Evolutionary conservation across 2,888 invertebrate species (phyloP).

Genomic region (Choristoneura rosaceana): DNA sequence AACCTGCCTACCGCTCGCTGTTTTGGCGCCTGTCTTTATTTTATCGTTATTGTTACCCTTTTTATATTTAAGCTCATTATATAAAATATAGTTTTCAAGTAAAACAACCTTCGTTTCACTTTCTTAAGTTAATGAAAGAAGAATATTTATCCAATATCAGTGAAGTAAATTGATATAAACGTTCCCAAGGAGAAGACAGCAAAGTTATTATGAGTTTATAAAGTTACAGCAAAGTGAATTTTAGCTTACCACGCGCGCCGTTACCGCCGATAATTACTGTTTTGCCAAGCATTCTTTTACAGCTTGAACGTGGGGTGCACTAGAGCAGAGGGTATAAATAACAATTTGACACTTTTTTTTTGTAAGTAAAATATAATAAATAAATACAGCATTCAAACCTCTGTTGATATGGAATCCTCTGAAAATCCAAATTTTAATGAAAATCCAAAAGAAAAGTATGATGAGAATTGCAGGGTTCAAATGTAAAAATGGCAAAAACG

Average conservation of each 20-base stretch:
- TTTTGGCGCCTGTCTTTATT: too few relatives aligned
- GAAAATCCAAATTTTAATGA: too few relatives aligned
- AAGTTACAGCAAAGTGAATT: conserved; percentile 65
- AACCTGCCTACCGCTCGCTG: too few relatives aligned
- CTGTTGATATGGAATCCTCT: too few relatives aligned
- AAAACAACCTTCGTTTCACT: conserved; percentile 9
- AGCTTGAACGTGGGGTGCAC: not conserved
- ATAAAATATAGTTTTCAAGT: not conserved
- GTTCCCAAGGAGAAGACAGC: conserved; percentile 57
- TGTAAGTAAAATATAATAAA: too few relatives aligned
- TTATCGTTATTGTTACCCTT: too few relatives aligned
- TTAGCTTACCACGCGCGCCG: conserved; percentile 46
- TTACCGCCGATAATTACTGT: conserved; percentile 23
- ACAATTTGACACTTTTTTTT: too few relatives aligned
- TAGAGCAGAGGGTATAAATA: not conserved
- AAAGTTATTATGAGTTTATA: conserved; percentile 58
- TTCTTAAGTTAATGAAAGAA: conserved; percentile 51
- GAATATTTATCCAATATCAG: conserved; percentile 68
- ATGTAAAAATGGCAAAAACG: too few relatives aligned
- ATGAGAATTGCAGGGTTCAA: too few relatives aligned
- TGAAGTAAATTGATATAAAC: conserved; percentile 69
- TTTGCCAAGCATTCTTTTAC: conserved; percentile 12
- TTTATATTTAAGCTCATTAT: not conserved
- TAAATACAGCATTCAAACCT: not conserved
- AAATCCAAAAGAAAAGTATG: too few relatives aligned